These are phyloP conservation scores for Pocillopora verrucosa DNA, from an alignment of 64 coral and sea anemone species.

Conservation along the genomic window DNA sequence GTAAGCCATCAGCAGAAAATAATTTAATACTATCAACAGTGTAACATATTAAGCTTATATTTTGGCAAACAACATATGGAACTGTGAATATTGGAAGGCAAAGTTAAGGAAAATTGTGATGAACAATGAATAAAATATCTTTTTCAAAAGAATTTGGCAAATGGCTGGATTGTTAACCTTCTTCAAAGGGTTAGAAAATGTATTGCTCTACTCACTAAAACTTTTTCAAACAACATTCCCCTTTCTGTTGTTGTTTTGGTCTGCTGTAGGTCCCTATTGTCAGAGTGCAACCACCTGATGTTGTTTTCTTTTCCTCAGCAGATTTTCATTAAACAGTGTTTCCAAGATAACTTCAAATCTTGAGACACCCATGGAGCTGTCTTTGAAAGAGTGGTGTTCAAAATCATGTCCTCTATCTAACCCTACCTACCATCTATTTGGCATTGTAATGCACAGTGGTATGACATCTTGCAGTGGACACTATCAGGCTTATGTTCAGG, in stretches of 20 bases:
- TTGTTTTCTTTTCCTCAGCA: conserved; percentile 6
- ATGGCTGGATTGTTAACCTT: no score
- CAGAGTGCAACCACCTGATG: no score
- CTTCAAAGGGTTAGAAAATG: no score
- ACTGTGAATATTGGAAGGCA: no score
- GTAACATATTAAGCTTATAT: neutral
- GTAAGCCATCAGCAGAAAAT: neutral
- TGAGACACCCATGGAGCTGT: conserved; percentile 77
- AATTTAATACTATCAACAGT: neutral
- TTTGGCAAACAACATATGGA: no score
- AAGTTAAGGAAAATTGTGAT: no score
- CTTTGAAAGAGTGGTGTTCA: conserved; percentile 85
- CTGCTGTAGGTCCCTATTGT: no score
- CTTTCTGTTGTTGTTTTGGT: no score
- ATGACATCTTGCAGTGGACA: conserved; percentile 99
- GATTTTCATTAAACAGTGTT: conserved; percentile 55
- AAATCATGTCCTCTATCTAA: conserved; percentile 16
- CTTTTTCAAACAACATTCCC: no score
- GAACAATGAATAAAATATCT: no score
- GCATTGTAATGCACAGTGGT: conserved; percentile 96
- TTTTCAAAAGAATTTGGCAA: no score
- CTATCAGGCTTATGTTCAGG: conserved; percentile 91
- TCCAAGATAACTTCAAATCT: conserved; percentile 94
- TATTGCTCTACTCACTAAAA: no score
- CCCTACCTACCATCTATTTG: conserved; percentile 82